These are phyloP conservation scores for Scylla paramamosain DNA, from an alignment of 1,140 invertebrate genomes.

Conservation along the genomic window DNA sequence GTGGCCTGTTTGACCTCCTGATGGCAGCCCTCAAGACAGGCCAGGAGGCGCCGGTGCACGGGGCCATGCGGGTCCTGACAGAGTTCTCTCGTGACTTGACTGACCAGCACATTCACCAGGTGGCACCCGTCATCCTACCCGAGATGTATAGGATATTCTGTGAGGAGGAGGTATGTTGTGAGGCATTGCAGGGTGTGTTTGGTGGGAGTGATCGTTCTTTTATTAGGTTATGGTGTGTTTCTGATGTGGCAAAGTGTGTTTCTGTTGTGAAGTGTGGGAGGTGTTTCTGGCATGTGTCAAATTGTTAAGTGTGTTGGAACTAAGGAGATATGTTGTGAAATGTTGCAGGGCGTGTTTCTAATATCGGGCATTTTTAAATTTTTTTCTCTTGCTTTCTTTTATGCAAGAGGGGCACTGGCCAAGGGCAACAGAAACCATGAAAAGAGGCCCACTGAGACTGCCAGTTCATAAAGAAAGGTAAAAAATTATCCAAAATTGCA, in stretches of 20 bases:
- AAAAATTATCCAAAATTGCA: no score
- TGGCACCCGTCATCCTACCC: slow-evolving; percentile 88
- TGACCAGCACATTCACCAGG: slow-evolving; percentile 86
- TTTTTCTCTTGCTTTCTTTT: no score
- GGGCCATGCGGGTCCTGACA: slow-evolving; percentile 88
- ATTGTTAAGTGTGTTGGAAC: no score
- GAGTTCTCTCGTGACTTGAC: slow-evolving; percentile 87
- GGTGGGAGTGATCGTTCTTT: not conserved
- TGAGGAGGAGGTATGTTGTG: slow-evolving; percentile 83
- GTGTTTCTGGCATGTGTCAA: no score
- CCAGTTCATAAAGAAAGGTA: no score
- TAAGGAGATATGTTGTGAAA: no score
- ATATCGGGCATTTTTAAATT: no score
- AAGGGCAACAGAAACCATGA: no score
- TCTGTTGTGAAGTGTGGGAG: not conserved
- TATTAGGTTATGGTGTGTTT: not conserved
- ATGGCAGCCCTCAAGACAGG: slow-evolving; percentile 83
- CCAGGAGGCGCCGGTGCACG: slow-evolving; percentile 85
- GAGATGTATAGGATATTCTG: slow-evolving; percentile 89
- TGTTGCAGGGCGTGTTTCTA: no score
- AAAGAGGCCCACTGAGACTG: no score
- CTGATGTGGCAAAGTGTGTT: not conserved
- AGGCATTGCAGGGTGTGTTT: no score
- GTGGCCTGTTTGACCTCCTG: slow-evolving; percentile 87
- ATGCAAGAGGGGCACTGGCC: no score